Conservation (phyloP, 2,888 invertebrate species). For the Caenorhabditis drosophilae region DNA sequence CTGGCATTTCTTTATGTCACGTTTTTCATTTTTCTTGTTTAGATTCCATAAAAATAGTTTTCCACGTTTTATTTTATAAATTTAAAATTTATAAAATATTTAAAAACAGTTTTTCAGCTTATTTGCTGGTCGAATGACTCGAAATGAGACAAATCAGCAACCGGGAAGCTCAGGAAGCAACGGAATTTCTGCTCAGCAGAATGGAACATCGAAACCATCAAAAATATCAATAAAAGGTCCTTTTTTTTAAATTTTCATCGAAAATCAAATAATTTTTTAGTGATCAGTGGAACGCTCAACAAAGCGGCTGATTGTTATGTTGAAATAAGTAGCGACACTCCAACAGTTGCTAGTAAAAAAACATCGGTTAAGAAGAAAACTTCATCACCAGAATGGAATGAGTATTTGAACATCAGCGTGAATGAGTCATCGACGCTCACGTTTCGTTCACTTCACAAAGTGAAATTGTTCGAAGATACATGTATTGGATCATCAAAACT, state of each 20-base stretch:
- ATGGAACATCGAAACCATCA: conserved; percentile 29
- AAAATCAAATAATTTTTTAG: conserved; percentile 43
- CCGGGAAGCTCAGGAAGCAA: conserved; percentile 36
- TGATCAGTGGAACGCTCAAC: conserved; percentile 56
- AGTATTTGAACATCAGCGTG: conserved; percentile 53
- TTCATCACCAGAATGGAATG: conserved; percentile 66
- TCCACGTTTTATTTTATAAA: neutral
- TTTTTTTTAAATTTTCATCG: neutral
- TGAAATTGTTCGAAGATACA: conserved; percentile 66
- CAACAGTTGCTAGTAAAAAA: conserved; percentile 43
- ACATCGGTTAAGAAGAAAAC: conserved; percentile 66
- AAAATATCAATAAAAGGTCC: conserved; percentile 42
- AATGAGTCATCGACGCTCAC: conserved; percentile 54
- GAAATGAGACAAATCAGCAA: conserved; percentile 33
- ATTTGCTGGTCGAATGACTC: conserved; percentile 29
- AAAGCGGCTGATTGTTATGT: conserved; percentile 64
- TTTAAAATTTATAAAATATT: conserved; percentile 1
- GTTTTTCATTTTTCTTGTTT: neutral
- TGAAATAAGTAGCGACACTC: conserved; percentile 60
- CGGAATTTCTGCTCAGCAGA: conserved; percentile 16
- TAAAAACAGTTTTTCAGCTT: neutral
- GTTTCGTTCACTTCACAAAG: conserved; percentile 60
- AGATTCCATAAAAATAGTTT: neutral
- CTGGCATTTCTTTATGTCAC: neutral
- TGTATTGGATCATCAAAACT: conserved; percentile 59